Evolutionary conservation across 2,888 invertebrate species (phyloP).

Genomic region (Heliconius hortense): DNA sequence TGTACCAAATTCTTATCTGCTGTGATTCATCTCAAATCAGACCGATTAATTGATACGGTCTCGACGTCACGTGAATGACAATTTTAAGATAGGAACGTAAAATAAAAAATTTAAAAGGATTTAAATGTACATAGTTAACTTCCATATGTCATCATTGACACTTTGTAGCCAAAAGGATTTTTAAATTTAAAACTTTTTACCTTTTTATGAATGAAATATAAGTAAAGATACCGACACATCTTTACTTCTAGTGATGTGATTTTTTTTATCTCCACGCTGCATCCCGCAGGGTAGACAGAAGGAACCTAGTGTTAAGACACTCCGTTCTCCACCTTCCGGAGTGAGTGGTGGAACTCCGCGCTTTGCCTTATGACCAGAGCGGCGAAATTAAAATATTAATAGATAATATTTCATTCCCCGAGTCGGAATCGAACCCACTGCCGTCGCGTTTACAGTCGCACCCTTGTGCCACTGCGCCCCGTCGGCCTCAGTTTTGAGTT

Average conservation of each 20-base stretch:
- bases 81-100: background rate
- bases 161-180: background rate
- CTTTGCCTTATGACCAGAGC: background rate
- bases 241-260: no score
- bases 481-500: no score
- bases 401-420: background rate
- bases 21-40: constrained; percentile 20
- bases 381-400: background rate
- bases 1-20: constrained; percentile 14
- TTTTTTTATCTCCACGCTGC: no score
- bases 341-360: background rate
- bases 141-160: background rate
- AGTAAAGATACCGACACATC: background rate
- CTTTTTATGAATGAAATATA: background rate
- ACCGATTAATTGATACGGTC: constrained; percentile 6
- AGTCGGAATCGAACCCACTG: no score
- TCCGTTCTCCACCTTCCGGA: no score
- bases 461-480: no score
- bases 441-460: no score
- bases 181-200: background rate
- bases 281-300: no score
- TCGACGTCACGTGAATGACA: constrained; percentile 9
- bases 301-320: background rate
- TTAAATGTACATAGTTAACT: background rate
- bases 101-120: constrained; percentile 3